These are phyloP conservation scores for Porites rus DNA, from an alignment of 92 coral and sea anemone species.

Conservation along the genomic window DNA sequence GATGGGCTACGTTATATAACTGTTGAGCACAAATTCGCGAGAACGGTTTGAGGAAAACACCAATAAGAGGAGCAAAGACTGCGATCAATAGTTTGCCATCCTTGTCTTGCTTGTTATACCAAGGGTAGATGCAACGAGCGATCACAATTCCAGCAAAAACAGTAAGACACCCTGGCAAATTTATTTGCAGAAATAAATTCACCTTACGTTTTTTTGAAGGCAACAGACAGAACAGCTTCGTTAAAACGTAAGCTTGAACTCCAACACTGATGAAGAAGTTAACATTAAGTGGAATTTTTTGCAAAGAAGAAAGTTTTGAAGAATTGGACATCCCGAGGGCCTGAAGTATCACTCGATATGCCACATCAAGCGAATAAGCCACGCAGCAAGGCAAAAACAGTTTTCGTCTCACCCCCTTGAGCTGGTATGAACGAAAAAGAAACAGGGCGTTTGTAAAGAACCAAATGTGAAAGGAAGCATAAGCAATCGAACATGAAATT, in stretches of 20 bases:
- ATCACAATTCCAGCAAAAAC: neutral
- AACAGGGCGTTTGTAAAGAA: neutral
- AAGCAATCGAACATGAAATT: neutral
- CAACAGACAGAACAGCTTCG: neutral
- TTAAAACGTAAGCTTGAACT: neutral
- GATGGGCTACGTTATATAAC: constrained; percentile 14
- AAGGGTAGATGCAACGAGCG: neutral
- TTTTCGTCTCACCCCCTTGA: neutral
- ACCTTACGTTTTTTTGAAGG: neutral
- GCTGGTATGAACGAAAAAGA: constrained; percentile 3
- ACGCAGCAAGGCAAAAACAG: constrained; percentile 1
- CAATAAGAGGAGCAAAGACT: constrained; percentile 5
- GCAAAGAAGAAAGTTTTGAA: neutral
- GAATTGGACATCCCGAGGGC: neutral
- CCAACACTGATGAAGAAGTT: neutral
- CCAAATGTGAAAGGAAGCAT: neutral
- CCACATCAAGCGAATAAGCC: neutral
- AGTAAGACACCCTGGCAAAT: neutral
- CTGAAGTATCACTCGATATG: neutral
- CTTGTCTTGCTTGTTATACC: constrained; percentile 5
- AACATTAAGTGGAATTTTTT: constrained; percentile 5
- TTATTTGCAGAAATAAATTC: neutral
- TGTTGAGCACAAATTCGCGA: constrained; percentile 31
- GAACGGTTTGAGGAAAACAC: neutral
- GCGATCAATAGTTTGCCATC: neutral